Conservation (phyloP, 2,113 vertebrate genomes). For the Strix uralensis region DNA sequence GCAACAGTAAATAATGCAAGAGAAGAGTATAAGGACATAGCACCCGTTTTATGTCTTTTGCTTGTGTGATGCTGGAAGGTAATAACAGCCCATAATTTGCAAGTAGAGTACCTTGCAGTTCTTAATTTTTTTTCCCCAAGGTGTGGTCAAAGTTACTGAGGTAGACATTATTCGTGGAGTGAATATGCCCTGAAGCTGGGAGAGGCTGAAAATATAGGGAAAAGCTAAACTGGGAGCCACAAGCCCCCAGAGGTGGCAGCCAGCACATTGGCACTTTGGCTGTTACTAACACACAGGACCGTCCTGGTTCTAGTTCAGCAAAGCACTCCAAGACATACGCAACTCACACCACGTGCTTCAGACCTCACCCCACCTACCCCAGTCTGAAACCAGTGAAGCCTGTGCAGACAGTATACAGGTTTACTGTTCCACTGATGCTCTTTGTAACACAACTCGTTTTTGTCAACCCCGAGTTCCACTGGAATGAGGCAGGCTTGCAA, state of each 20-base stretch:
- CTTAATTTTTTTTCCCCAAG: background rate
- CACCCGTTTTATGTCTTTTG: background rate
- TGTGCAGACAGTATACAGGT: rapidly evolving
- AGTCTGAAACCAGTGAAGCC: too few relatives aligned
- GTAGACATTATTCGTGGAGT: rapidly evolving
- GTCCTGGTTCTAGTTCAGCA: rapidly evolving
- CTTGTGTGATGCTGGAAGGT: background rate
- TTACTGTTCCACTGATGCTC: background rate
- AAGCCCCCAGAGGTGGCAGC: background rate
- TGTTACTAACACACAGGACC: background rate
- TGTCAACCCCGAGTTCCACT: too few relatives aligned
- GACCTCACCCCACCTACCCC: background rate
- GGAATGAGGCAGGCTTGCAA: rapidly evolving
- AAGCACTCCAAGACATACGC: rapidly evolving
- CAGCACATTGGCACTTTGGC: background rate
- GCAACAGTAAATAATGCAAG: background rate
- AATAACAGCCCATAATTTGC: background rate
- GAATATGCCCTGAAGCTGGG: background rate
- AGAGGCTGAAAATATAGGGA: background rate
- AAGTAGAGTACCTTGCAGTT: background rate
- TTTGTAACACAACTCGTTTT: rapidly evolving
- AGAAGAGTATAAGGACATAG: background rate
- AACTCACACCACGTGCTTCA: rapidly evolving
- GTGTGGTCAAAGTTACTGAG: background rate
- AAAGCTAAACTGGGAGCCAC: background rate